Conservation (phyloP, 2,797 vertebrate species). For the Delichon dasypus region DNA sequence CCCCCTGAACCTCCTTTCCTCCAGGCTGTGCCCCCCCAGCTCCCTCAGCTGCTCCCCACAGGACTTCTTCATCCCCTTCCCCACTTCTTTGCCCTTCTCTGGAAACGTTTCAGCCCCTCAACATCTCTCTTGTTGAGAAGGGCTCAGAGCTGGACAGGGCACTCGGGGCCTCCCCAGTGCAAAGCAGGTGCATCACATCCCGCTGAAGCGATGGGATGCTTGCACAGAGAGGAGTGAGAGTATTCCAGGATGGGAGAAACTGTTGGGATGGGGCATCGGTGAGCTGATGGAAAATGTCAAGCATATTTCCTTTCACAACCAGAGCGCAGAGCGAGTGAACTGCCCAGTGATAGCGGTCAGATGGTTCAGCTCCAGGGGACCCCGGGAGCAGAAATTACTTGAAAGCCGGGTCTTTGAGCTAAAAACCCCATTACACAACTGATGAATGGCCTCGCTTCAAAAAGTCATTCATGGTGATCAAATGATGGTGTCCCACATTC, state of each 20-base stretch:
- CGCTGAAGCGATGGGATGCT: not conserved
- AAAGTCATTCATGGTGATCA: constrained; percentile 25
- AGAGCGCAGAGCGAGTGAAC: not conserved
- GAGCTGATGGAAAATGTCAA: not conserved
- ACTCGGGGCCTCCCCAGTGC: not conserved
- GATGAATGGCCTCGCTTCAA: constrained; percentile 36
- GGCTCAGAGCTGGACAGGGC: not conserved
- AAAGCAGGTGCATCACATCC: not conserved
- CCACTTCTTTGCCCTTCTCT: not conserved
- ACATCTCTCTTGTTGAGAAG: not conserved
- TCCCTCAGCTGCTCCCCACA: not conserved
- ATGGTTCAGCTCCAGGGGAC: not conserved
- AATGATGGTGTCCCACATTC: not conserved
- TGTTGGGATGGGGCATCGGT: not conserved
- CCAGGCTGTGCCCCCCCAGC: not conserved
- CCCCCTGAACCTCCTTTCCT: not conserved
- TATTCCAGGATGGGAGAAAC: not conserved
- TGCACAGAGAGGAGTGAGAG: not conserved
- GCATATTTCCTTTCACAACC: not conserved
- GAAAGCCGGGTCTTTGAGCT: constrained; percentile 27
- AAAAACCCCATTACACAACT: not conserved
- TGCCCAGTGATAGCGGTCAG: not conserved
- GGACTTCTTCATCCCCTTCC: not conserved
- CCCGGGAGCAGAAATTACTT: constrained; percentile 7
- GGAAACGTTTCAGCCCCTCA: not conserved